Base-by-base conservation (phyloP, 2,113 vertebrate species). In the Chloroceryle aenea region DNA sequence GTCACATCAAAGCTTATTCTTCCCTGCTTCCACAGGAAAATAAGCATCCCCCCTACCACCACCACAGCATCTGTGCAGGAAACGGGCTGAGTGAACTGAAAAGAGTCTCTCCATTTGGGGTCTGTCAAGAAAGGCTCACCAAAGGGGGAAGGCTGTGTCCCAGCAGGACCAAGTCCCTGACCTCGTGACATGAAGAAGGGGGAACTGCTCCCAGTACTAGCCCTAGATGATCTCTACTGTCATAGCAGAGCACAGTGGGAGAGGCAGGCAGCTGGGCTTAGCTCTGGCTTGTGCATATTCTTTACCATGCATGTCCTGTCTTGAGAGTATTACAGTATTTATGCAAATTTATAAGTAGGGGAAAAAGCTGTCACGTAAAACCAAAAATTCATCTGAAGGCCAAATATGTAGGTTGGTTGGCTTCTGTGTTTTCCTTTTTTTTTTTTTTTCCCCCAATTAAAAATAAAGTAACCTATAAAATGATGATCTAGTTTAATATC, bases 391-490 rank as follows among this genome's bases (percentile, higher is more conserved):
- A 66, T 92, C 84, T 15, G 16, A 95, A 86, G 94, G 95, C 97
- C 94, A 97, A 95, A 69, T 95, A 93, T 93, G 95, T 97, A 96
- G 94, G 95, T 78, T 96, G 95, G 79, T 87, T 95, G 72, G 91
- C 94, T 89, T 93, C 52, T 88, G 38, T 55, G 36, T 64, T 77
- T 90, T 77, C 25, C 56, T 55, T 80, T 14, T 50, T 36, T 25
- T 34, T 50, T 32, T 52, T 68, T 53, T 20, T 52, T 61, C 26
- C 50, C 8, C 4, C 55, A 76, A 85, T 92, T 89, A 76, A 94
- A 91, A 94, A 85, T 71, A 89, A 87, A 81, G 67, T 81, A 94
- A 88, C 90, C 73, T 82, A 89, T 96, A 79, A 97, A 95, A 92
- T 2, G 6, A 81, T 0, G 25, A 94, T 97, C 84, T 94, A 91